These are phyloP conservation scores for Polydesmus complanatus DNA, from an alignment of 2,888 invertebrate species.

Conservation along the genomic window DNA sequence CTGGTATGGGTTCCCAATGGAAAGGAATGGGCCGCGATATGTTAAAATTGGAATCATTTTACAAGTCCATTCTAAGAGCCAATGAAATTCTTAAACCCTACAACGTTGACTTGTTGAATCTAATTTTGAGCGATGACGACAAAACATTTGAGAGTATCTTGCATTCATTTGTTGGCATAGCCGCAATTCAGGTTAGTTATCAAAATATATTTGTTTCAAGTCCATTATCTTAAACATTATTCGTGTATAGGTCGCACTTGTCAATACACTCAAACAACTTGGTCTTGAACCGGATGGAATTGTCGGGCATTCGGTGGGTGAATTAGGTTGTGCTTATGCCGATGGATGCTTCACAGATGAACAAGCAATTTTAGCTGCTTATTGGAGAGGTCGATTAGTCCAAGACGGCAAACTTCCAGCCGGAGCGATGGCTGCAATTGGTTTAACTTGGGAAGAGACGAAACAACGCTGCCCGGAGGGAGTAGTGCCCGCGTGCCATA, in stretches of 20 bases:
- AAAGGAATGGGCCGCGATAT: slow-evolving; percentile 82
- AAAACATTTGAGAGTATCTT: slow-evolving; percentile 69
- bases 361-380: slow-evolving; percentile 85
- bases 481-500: slow-evolving; percentile 83
- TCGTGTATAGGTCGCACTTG: slow-evolving; percentile 59
- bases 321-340: slow-evolving; percentile 90
- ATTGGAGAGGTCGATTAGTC: slow-evolving; percentile 78
- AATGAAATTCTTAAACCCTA: slow-evolving; percentile 61
- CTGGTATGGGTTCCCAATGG: slow-evolving; percentile 99
- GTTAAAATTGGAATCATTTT: slow-evolving; percentile 68
- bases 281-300: slow-evolving; percentile 84
- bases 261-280: slow-evolving; percentile 59
- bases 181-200: slow-evolving; percentile 64
- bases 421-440: slow-evolving; percentile 87
- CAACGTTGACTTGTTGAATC: slow-evolving; percentile 65
- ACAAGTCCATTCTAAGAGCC: slow-evolving; percentile 57
- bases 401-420: slow-evolving; percentile 54
- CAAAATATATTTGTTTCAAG: neutral
- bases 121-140: slow-evolving; percentile 61
- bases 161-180: slow-evolving; percentile 84
- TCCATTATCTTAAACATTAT: neutral
- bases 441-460: slow-evolving; percentile 69
- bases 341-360: slow-evolving; percentile 89
- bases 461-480: slow-evolving; percentile 57
- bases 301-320: slow-evolving; percentile 89